A percentile compares a stretch with the other conserved stretches of the same genome.
Conservation (phyloP, 2,797 vertebrate species). For the Macrochelys suwanniensis region DNA sequence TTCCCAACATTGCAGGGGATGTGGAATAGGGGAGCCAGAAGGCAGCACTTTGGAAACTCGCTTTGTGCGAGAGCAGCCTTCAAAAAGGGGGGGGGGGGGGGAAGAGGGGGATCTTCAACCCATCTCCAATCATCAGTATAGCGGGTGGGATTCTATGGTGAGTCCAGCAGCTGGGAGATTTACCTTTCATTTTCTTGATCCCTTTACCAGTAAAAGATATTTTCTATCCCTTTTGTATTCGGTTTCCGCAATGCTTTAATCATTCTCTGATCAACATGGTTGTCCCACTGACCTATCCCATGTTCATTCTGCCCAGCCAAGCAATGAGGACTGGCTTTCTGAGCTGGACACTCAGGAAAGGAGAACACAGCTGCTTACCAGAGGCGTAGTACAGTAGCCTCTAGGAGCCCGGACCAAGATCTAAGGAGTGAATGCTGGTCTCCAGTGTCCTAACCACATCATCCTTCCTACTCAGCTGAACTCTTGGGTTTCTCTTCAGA, state of each 20-base stretch:
- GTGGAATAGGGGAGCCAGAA: neutral
- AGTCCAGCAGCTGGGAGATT: neutral
- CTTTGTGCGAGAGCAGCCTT: neutral
- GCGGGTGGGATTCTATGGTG: neutral
- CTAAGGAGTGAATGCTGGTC: too few relatives aligned
- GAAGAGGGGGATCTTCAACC: neutral
- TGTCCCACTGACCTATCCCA: neutral
- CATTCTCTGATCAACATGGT: accelerated
- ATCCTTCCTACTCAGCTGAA: neutral
- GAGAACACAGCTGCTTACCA: neutral
- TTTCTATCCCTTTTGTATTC: neutral
- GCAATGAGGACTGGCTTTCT: neutral
- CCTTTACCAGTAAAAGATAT: neutral
- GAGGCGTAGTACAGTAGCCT: neutral
- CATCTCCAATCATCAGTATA: neutral
- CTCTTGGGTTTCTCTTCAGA: neutral
- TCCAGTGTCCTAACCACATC: neutral
- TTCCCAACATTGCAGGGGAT: neutral
- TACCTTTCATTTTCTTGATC: neutral
- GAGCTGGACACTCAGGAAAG: accelerated
- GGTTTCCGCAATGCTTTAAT: neutral
- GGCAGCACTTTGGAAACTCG: neutral
- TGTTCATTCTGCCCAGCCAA: neutral
- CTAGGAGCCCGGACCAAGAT: too few relatives aligned
- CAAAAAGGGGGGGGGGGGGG: neutral